Percentiles rank a stretch among this genome's conserved stretches.
These are phyloP conservation scores for Athalia cordata DNA, from an alignment of 2,888 invertebrate species.

Conservation along the genomic window DNA sequence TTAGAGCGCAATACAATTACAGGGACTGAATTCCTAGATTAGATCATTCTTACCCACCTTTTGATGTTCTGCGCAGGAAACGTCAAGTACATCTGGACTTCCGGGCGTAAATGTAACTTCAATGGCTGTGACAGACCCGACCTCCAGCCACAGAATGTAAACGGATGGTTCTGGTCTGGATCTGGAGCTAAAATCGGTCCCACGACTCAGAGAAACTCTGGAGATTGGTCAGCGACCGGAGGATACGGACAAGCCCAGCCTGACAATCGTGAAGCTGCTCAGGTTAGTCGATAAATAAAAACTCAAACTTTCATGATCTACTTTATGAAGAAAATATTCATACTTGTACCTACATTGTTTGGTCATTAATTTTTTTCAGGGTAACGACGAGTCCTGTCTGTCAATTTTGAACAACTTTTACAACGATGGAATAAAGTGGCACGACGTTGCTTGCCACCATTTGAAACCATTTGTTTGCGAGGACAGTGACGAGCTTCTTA, in stretches of 20 bases:
- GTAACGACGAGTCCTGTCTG: slow-evolving; percentile 93
- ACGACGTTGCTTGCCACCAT: slow-evolving; percentile 93
- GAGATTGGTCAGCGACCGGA: slow-evolving; percentile 93
- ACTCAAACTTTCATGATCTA: neutral
- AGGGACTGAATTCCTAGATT: neutral
- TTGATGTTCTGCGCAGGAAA: slow-evolving; percentile 65
- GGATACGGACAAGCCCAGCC: slow-evolving; percentile 92
- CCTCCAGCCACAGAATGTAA: slow-evolving; percentile 85
- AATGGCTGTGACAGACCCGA: slow-evolving; percentile 92
- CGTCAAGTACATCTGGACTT: slow-evolving; percentile 89
- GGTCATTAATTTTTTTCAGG: slow-evolving; percentile 74
- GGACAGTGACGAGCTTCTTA: slow-evolving; percentile 91
- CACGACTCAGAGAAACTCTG: slow-evolving; percentile 90
- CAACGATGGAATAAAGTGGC: slow-evolving; percentile 94
- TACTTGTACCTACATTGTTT: neutral
- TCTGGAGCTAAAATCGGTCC: slow-evolving; percentile 94
- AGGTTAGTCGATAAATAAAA: slow-evolving; percentile 75
- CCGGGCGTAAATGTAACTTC: slow-evolving; percentile 94
- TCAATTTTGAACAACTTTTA: slow-evolving; percentile 94
- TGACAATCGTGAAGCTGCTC: slow-evolving; percentile 92
- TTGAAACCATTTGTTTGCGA: slow-evolving; percentile 93
- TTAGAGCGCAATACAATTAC: neutral
- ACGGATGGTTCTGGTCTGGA: slow-evolving; percentile 97
- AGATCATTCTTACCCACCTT: neutral
- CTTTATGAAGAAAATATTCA: too few relatives aligned